Evolutionary conservation across 2,888 invertebrate species (phyloP), one percentile per base, ranked within the genome.

Genomic region (Pyrochroa serraticornis): DNA sequence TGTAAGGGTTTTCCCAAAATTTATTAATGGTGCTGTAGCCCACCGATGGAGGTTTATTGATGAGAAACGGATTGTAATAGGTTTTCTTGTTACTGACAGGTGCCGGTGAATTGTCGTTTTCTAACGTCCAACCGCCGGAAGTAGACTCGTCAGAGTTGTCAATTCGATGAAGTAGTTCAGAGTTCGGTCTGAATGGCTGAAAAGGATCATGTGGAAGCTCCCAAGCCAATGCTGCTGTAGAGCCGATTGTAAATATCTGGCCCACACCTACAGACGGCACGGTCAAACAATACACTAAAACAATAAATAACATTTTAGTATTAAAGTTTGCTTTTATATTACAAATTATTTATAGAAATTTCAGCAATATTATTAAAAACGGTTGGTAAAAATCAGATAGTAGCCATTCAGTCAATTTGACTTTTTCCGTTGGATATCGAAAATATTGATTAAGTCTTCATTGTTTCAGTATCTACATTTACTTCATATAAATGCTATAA

Each of bases 141-240:
- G 65, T 48, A 10, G 44, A 37, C 50, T 65, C 48, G 32, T 13
- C 10, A 31, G 50, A 50, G 46, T 57, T 49, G 49, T 67, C 67
- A 35, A 60, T 57, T 33, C 65, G 64, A 35, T 64, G 64, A 8
- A 65, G 53, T n/a, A 61, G 14, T 49, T 63, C 64, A 9, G 62
- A 43, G 34, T 38, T 53, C 41, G 64, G 65, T 30, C 66, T 61
- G 57, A 66, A 70, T 34, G 67, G 64, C 46, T 58, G 59, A 13
- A 68, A 68, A 0, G 87, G 85, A 63, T 87, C 85, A 59, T 87
- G 85, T 0, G 92, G 92, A 38, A 92, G 75, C 70, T 90, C 87
- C 84, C 87, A 92, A 1, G 92, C 91, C 67, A 92, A 77, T 0
- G 91, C 90, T 0, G 90, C 89, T 0, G 91, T 92, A 44, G 87